Percentiles rank a stretch among this genome's conserved stretches.
phyloP scores from a whole-genome alignment of 2,888 invertebrate genomes.

The Spialia ferax region DNA sequence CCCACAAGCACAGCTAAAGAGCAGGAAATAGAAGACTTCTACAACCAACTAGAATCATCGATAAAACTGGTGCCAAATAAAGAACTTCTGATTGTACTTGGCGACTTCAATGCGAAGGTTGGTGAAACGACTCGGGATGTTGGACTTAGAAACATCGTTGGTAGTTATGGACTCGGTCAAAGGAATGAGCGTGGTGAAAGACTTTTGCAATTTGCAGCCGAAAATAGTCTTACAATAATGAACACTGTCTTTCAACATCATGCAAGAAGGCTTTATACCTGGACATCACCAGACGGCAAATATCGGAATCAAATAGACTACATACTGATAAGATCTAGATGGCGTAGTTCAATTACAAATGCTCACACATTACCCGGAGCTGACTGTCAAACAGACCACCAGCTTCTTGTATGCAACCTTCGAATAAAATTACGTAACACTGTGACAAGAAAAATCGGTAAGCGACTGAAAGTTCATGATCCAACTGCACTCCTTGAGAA shows the following conservation, averaged over 20 bases:
- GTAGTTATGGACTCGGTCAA: background rate
- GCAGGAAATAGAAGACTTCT: too few species aligned
- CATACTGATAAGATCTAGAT: slow-evolving; percentile 31
- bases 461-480: too few species aligned
- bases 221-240: background rate
- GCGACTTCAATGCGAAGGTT: slow-evolving; percentile 29
- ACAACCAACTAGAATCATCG: too few species aligned
- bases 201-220: background rate
- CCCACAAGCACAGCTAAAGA: too few species aligned
- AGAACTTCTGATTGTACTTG: background rate
- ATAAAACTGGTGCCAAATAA: too few species aligned
- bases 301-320: slow-evolving; percentile 8
- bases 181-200: background rate
- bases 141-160: background rate
- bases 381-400: too few species aligned
- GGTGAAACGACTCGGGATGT: background rate
- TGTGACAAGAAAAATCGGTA: too few species aligned
- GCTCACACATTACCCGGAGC: background rate
- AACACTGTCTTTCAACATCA: slow-evolving; percentile 3
- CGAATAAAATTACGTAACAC: too few species aligned
- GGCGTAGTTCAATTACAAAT: slow-evolving; percentile 29
- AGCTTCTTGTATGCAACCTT: too few species aligned
- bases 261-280: slow-evolving; percentile 1
- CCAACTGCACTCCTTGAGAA: too few species aligned
- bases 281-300: background rate